Conservation (phyloP, 1,140 invertebrate genomes). For the Pissodes strobi region DNA sequence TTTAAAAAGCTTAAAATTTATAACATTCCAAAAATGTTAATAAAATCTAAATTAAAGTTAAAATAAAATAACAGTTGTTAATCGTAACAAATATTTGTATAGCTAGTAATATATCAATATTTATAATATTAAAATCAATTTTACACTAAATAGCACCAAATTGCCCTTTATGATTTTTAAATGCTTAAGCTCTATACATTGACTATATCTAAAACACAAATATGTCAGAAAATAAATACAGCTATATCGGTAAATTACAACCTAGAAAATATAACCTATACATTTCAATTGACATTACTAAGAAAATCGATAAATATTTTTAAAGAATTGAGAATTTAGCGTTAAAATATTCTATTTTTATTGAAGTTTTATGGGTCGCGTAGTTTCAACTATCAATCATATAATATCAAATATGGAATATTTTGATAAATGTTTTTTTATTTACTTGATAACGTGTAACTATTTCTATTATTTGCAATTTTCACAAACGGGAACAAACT, state of each 20-base stretch:
- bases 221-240: constrained; percentile 7
- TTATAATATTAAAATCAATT: constrained; percentile 29
- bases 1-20: constrained; percentile 41
- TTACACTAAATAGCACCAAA: constrained; percentile 30
- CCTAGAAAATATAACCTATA: neutral
- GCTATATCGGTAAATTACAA: neutral
- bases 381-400: neutral
- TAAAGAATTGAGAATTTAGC: neutral
- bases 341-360: neutral
- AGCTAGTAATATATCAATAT: constrained; percentile 33
- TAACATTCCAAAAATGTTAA: constrained; percentile 47
- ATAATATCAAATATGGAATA: neutral
- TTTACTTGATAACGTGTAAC: too few species aligned
- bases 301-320: neutral
- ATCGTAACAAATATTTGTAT: constrained; percentile 36
- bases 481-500: too few species aligned
- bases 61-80: constrained; percentile 34
- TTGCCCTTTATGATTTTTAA: constrained; percentile 20
- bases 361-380: neutral
- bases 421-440: too few species aligned
- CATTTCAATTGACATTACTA: too few species aligned
- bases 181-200: constrained; percentile 20
- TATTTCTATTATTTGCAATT: too few species aligned
- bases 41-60: constrained; percentile 37
- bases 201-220: constrained; percentile 19